Evolutionary conservation across 2,888 invertebrate species (phyloP), one percentile per base, ranked within the genome.

Genomic region (Schrankia costaestrigalis): DNA sequence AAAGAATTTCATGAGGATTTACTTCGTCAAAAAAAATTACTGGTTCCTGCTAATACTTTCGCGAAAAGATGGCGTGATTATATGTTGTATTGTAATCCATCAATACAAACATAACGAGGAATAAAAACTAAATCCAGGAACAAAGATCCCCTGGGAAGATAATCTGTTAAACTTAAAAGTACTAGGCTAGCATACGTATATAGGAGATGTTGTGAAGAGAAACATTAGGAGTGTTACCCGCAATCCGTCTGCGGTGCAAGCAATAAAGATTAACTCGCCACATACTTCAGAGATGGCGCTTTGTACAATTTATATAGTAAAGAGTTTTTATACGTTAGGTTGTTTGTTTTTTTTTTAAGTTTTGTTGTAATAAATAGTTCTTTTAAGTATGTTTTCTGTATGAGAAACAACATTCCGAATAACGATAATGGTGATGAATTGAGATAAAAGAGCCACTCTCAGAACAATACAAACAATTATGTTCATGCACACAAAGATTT

Each of bases 161-260:
- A 9, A 9, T 41, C 41, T 39, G 50, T 31, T 25, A 27, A 31
- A 55, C 37, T 37, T 31, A 51, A 54, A 65, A 53, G 63, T 67
- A 65, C 65, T 52, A 65, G 58, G 65, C 26, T 29, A 31, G 19
- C 58, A 65, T 51, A 56, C 42, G 22, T 42, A 37, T 53, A 57
- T 47, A 56, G 43, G 26, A 38, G 39, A 48, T 53, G 56, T 9
- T 56, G 55, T 56, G 48, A 46, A 44, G 45, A 31, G 35, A 43
- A 42, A 53, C 53, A 41, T 45, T 48, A 43, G 41, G 26, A 45
- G 39, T 5, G 41, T 17, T 29, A 25, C 26, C 64, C 66, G 43
- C 67, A 67, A 66, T 59, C 67, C 59, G 67, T 64, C 64, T 68
- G 68, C 64, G 67, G 67, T 42, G 42, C 45, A 36, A 34, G 54